Base-by-base conservation (phyloP, 2,113 vertebrate genomes). In the Prunella fulvescens region DNA sequence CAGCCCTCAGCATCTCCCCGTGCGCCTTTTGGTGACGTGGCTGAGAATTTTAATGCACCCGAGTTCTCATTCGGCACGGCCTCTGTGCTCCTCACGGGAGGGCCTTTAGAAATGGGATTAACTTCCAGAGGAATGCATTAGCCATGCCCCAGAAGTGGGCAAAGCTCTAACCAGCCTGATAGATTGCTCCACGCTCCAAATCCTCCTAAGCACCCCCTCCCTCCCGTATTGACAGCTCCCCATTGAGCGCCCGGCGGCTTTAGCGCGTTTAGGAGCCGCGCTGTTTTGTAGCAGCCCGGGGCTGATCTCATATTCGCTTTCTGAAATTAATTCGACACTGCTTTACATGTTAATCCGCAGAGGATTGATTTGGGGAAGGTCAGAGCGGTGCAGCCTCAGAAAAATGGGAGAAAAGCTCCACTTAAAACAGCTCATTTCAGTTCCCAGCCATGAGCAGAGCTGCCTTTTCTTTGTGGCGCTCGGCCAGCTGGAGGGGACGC, bases 81-180 rank as follows among this genome's bases (percentile, higher is more conserved):
- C 98, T 94, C 89, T 96, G 97, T 96, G 97, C 98, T 96, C 93
- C 98, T 98, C 88, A 62, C 94, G 91, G 98, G 98, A 98, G 97
- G 96, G 96, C 97, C 98, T 98, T 98, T 98, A 97, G 98, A 98
- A 98, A 98, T 98, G 94, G 98, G 98, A 99, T 98, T 98, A 98
- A 97, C 98, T 98, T 98, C 96, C 98, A 95, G 97, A 98, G 98
- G 98, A 98, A 99, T 98, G 98, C 98, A 98, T 98, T 98, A 98
- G 98, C 96, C 96, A 96, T 95, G 97, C 95, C 96, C 93, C 97
- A 94, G 97, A 95, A 97, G 97, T 82, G 95, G 96, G 96, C 97
- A 93, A 81, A 92, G 96, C 89, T 95, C 97, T 97, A 97, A 97
- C 97, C 96, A 87, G 96, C 74, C 98, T 97, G 98, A 97, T 97